These are phyloP conservation scores for Zaprionus lachaisei DNA, from an alignment of 1,140 invertebrate species.

Conservation along the genomic window DNA sequence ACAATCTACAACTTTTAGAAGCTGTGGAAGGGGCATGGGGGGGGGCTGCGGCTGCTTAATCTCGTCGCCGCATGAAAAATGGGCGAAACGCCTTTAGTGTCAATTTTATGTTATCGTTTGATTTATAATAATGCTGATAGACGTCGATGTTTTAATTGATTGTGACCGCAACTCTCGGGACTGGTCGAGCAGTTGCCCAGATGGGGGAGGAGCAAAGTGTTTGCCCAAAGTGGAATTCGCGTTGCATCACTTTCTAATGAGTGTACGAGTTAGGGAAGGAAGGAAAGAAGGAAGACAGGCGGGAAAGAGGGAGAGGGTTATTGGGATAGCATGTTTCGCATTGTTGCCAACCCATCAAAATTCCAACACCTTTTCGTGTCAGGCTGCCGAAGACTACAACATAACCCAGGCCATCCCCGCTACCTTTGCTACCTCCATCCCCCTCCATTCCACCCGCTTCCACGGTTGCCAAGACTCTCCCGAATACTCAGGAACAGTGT, in stretches of 20 bases:
- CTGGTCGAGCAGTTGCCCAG: too few relatives aligned
- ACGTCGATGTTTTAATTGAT: constrained; percentile 82
- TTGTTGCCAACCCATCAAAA: constrained; percentile 58
- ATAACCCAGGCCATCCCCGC: neutral
- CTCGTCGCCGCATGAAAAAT: constrained; percentile 76
- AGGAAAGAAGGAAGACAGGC: neutral
- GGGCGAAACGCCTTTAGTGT: constrained; percentile 81
- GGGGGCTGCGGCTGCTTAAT: constrained; percentile 54
- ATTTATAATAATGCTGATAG: constrained; percentile 83
- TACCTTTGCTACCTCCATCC: neutral
- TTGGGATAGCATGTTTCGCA: neutral
- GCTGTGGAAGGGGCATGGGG: neutral
- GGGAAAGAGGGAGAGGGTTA: too few relatives aligned
- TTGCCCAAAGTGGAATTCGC: constrained; percentile 6
- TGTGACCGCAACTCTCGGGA: constrained; percentile 40
- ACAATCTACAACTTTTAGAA: constrained; percentile 56
- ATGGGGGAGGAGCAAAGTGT: neutral
- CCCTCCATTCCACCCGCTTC: too few relatives aligned
- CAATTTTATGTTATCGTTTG: constrained; percentile 83
- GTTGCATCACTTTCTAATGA: constrained; percentile 25
- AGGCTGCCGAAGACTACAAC: neutral
- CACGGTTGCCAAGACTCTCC: too few relatives aligned
- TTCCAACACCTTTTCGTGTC: constrained; percentile 58
- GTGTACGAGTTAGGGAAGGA: neutral
- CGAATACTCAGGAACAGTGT: too few relatives aligned